A percentile compares a stretch with the other conserved stretches of the same genome.
Conservation (phyloP, 2,888 invertebrate species). For the Lymantria dispar region DNA sequence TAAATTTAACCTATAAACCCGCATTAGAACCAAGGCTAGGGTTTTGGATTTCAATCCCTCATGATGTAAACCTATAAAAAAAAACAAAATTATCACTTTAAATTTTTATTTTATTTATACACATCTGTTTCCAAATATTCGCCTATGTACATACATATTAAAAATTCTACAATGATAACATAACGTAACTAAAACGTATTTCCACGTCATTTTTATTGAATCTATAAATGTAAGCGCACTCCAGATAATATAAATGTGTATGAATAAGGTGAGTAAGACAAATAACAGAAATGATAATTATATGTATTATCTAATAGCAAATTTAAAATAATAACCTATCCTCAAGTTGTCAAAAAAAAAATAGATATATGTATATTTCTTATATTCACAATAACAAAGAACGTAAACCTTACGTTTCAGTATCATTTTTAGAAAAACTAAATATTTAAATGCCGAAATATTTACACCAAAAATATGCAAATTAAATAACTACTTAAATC, state of each 20-base stretch:
- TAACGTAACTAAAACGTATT: slow-evolving; percentile 40
- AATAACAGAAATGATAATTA: slow-evolving; percentile 1
- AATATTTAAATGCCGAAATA: slow-evolving; percentile 44
- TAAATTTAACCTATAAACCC: too few species aligned
- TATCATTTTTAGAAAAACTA: slow-evolving; percentile 24
- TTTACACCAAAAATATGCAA: slow-evolving; percentile 62
- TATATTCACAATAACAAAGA: slow-evolving; percentile 21
- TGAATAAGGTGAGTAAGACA: background rate
- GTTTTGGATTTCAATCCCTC: too few species aligned
- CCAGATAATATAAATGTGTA: background rate
- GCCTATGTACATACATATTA: slow-evolving; percentile 64
- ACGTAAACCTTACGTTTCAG: slow-evolving; percentile 22
- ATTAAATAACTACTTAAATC: slow-evolving; percentile 43
- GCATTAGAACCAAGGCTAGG: too few species aligned
- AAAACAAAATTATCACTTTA: slow-evolving; percentile 11
- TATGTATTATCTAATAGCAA: slow-evolving; percentile 8
- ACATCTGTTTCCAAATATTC: slow-evolving; percentile 61
- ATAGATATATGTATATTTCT: slow-evolving; percentile 14
- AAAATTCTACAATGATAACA: slow-evolving; percentile 66
- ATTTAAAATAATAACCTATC: slow-evolving; percentile 5
- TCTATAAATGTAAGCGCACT: slow-evolving; percentile 4
- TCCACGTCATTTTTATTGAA: slow-evolving; percentile 11
- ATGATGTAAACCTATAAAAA: background rate
- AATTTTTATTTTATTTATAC: slow-evolving; percentile 69
- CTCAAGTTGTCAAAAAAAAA: background rate